These are phyloP conservation scores for Harmothoe impar DNA, from an alignment of 2,888 invertebrate genomes.

Conservation along the genomic window DNA sequence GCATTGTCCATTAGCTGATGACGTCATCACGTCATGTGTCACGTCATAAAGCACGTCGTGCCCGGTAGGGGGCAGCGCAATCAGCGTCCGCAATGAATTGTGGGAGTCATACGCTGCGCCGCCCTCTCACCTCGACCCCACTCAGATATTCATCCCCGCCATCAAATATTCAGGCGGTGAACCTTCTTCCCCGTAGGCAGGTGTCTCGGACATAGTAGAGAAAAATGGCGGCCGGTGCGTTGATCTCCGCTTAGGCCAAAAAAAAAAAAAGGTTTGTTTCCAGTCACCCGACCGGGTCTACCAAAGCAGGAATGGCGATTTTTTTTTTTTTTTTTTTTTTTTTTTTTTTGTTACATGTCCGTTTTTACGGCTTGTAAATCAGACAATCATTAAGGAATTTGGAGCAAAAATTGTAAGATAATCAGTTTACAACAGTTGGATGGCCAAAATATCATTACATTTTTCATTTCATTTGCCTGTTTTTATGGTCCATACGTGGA, in stretches of 20 bases:
- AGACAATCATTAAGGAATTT: too few relatives aligned
- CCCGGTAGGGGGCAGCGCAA: background rate
- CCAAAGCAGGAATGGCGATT: too few relatives aligned
- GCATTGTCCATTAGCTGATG: background rate
- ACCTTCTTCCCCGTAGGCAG: background rate
- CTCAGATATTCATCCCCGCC: conserved; percentile 1
- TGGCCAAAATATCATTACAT: too few relatives aligned
- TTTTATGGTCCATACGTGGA: too few relatives aligned
- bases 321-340: too few relatives aligned
- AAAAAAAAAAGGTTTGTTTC: too few relatives aligned
- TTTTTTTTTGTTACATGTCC: too few relatives aligned
- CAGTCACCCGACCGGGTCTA: too few relatives aligned
- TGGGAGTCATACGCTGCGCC: background rate
- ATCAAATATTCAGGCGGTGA: conserved; percentile 8
- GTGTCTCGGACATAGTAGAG: background rate
- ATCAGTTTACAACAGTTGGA: too few relatives aligned
- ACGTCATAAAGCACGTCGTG: background rate
- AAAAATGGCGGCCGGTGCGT: background rate
- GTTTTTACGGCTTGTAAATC: too few relatives aligned
- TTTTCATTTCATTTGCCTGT: too few relatives aligned
- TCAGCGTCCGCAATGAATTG: background rate
- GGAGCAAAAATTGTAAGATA: too few relatives aligned
- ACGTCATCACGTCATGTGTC: background rate
- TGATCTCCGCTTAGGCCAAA: background rate
- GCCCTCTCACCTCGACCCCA: background rate